Evolutionary conservation across 2,797 vertebrate genomes (phyloP).

Genomic region (Coccyzus lansbergi): DNA sequence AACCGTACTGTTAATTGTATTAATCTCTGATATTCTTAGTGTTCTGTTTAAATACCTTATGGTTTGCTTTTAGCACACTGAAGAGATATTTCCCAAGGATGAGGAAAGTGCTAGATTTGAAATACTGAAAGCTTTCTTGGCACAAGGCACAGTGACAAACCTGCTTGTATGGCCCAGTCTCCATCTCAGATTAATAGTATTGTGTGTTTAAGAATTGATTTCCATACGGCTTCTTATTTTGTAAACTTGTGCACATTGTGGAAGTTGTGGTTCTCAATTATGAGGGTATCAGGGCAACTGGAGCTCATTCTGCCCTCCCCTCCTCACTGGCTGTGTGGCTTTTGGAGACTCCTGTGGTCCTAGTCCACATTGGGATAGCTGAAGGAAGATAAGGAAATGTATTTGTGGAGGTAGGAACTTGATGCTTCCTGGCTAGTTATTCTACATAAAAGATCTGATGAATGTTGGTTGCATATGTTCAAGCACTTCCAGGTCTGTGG

Average conservation of each 20-base stretch:
- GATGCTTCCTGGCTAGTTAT: background rate
- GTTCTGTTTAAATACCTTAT: background rate
- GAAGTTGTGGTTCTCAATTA: background rate
- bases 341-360: background rate
- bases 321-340: background rate
- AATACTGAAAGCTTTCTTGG: slow-evolving; percentile 2
- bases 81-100: background rate
- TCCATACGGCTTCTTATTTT: background rate
- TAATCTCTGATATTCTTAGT: background rate
- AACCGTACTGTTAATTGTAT: background rate
- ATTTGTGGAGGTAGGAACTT: background rate
- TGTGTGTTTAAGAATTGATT: background rate
- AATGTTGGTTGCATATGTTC: background rate
- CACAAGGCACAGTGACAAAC: background rate
- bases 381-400: background rate
- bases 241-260: background rate
- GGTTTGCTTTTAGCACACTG: background rate
- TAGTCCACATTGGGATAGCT: background rate
- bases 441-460: background rate
- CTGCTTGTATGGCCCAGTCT: background rate
- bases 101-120: background rate
- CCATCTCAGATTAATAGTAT: background rate
- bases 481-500: background rate
- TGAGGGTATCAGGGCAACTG: background rate
- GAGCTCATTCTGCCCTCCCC: background rate